Percentiles rank a stretch among this genome's conserved stretches.
These are phyloP conservation scores for Metridium senile DNA, from an alignment of 92 coral and sea anemone species.

Conservation along the genomic window DNA sequence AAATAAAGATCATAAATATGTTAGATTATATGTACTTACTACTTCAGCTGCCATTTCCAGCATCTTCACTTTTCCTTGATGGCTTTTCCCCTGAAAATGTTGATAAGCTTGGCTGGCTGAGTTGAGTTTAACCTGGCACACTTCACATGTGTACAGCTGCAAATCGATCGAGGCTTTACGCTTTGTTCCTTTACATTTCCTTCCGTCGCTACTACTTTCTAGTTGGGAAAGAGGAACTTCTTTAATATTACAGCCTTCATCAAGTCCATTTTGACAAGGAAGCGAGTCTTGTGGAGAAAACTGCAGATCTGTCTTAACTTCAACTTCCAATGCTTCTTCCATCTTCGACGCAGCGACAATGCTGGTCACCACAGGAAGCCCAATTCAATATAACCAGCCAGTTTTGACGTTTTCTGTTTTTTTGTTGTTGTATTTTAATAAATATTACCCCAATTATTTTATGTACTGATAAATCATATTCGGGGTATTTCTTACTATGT, in stretches of 20 bases:
- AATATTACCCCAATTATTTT: too few relatives aligned
- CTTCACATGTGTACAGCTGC: constrained; percentile 56
- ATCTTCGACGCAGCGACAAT: background rate
- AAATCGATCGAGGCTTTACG: constrained; percentile 35
- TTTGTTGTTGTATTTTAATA: too few relatives aligned
- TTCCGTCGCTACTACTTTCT: constrained; percentile 5
- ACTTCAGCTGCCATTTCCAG: constrained; percentile 48
- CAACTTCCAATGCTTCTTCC: background rate
- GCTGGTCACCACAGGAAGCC: constrained; percentile 4
- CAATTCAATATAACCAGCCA: background rate
- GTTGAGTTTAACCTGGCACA: constrained; percentile 73
- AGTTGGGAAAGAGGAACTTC: background rate
- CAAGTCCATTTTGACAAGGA: background rate
- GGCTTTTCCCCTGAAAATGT: constrained; percentile 83
- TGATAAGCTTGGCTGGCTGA: constrained; percentile 79
- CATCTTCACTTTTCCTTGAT: constrained; percentile 62
- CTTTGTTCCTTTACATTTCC: constrained; percentile 40
- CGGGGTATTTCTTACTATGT: too few relatives aligned
- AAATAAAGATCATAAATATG: too few relatives aligned
- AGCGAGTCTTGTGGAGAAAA: background rate
- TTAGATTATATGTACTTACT: constrained; percentile 11
- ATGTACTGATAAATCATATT: too few relatives aligned
- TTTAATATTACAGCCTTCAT: background rate
- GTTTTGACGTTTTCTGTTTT: too few relatives aligned
- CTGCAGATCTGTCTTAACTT: background rate